Base-by-base conservation (phyloP, 2,888 invertebrate species). In the Galerucella calmariensis region DNA sequence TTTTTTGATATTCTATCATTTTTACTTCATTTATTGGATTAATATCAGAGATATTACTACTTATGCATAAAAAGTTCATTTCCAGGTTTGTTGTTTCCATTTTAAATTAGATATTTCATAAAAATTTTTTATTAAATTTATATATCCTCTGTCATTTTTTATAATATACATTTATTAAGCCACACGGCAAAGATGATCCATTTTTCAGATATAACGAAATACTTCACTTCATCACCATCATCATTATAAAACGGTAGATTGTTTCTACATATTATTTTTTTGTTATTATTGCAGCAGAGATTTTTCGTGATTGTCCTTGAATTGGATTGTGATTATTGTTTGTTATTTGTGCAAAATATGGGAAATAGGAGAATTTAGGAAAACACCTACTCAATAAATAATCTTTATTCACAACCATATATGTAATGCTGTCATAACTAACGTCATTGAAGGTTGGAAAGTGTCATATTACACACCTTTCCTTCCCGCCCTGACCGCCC, bases 211-310 rank as follows among this genome's bases (percentile, higher is more conserved):
- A 48, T 24, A 51, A 20, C 10, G 56, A 56, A 56, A 56, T 16
- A 56, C 16, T 20, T 27, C 24, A 27, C 16, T 46, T 48, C 48
- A 48, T 67, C 46, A 63, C 24, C 63, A 63, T 46, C 53, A 48
- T 67, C 67, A 53, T 46, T n/a, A 46, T 16, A 46, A 67, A 16
- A 67, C 67, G 53, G 67, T 67, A 67, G 41, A 44, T 6, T 27
- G 46, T 12, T 41, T 41, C n/a, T 8, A 9, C 35, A 6, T 41
- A 56, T 53, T 46, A 46, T 46, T 46, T 46, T 11, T 5, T 16
- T 58, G 24, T 58, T 58, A 24, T 58, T 58, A 9, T 24, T 58
- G 35, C 35, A 11, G 35, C 35, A 11, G 58, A 20, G 10, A 10
- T 58, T 62, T 41, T 3, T 12, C 12, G 59, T 59, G 14, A 27